Conservation (phyloP, 2,888 invertebrate genomes). For the Criorhina ranunculi region DNA sequence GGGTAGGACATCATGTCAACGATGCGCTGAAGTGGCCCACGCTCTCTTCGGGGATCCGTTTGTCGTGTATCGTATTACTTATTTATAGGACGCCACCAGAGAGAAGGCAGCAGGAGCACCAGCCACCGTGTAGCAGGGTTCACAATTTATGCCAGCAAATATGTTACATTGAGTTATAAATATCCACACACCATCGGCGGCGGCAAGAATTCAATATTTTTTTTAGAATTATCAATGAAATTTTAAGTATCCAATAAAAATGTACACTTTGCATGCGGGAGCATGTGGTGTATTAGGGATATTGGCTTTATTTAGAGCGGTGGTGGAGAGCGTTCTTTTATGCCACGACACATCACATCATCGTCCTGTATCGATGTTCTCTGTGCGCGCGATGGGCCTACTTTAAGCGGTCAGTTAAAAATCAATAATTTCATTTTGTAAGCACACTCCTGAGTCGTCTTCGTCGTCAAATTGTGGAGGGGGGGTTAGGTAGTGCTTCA, state of each 20-base stretch:
- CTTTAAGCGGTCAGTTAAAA: conserved; percentile 66
- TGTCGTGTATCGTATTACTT: conserved; percentile 65
- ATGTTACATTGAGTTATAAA: conserved; percentile 72
- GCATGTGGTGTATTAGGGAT: conserved; percentile 63
- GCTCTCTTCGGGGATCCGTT: conserved; percentile 53
- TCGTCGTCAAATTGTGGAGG: background rate
- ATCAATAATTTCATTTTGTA: conserved; percentile 60
- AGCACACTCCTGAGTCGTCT: background rate
- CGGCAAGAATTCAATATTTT: conserved; percentile 45
- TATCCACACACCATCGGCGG: conserved; percentile 57
- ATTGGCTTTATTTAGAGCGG: conserved; percentile 54
- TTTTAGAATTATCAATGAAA: conserved; percentile 75
- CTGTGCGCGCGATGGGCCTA: conserved; percentile 4
- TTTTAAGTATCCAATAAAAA: conserved; percentile 72
- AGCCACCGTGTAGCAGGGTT: conserved; percentile 16
- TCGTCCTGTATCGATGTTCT: conserved; percentile 20
- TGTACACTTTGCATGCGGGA: conserved; percentile 53
- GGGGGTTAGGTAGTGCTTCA: background rate
- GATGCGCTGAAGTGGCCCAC: conserved; percentile 46
- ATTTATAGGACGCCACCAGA: conserved; percentile 67
- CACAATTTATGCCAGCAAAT: conserved; percentile 61
- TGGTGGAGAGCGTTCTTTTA: conserved; percentile 18
- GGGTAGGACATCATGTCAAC: conserved; percentile 54
- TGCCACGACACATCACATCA: conserved; percentile 7
- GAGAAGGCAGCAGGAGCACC: conserved; percentile 36